Evolutionary conservation across 2,797 vertebrate genomes (phyloP).

Genomic region (Parauchenoglanis ngamensis): DNA sequence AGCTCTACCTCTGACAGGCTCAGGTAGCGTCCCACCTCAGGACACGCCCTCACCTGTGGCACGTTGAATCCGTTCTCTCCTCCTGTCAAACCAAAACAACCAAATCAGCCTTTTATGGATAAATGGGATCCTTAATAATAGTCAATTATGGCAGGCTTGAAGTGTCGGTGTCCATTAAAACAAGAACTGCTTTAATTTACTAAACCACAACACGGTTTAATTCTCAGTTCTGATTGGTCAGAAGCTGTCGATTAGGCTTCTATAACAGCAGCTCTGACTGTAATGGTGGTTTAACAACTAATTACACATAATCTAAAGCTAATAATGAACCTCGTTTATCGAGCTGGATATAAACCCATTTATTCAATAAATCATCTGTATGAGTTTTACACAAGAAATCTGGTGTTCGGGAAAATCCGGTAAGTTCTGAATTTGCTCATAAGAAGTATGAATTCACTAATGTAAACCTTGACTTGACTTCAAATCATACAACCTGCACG

Average conservation of each 20-base stretch:
- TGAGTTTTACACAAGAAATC: background rate
- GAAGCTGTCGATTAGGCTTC: background rate
- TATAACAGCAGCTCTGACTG: background rate
- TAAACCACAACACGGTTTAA: background rate
- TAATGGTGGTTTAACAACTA: background rate
- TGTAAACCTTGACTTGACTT: background rate
- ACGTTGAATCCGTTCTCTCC: slow-evolving; percentile 86
- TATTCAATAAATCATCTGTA: background rate
- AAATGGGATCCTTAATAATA: no score
- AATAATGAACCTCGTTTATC: background rate
- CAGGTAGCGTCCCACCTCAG: slow-evolving; percentile 81
- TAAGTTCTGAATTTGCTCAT: background rate
- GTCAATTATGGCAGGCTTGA: background rate
- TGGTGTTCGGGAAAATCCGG: background rate
- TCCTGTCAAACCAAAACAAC: slow-evolving; percentile 64
- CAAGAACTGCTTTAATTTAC: background rate
- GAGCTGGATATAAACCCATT: background rate
- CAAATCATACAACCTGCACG: background rate
- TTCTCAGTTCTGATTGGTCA: background rate
- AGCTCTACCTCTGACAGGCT: slow-evolving; percentile 74
- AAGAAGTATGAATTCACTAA: background rate
- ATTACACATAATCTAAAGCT: background rate
- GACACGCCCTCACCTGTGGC: slow-evolving; percentile 78
- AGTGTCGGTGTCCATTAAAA: background rate
- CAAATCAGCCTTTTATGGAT: background rate